These are phyloP conservation scores for Cyanocitta stelleri DNA, from an alignment of 2,113 vertebrate species.

Conservation along the genomic window DNA sequence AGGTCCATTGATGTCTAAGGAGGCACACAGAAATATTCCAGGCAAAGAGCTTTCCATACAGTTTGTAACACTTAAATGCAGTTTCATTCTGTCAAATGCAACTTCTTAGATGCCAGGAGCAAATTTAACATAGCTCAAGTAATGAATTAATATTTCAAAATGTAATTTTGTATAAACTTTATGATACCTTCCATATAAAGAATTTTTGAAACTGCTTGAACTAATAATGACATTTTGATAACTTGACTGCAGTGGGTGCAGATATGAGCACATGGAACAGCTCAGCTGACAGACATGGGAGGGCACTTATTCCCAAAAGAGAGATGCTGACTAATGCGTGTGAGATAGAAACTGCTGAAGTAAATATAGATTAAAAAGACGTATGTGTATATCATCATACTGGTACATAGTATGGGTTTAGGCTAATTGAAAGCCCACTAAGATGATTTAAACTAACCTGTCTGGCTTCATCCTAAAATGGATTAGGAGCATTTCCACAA, in stretches of 20 bases:
- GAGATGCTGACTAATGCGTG: background rate
- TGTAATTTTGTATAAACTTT: background rate
- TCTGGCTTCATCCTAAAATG: background rate
- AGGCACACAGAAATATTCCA: background rate
- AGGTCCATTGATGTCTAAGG: background rate
- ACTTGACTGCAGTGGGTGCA: background rate
- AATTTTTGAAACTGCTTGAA: background rate
- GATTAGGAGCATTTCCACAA: background rate
- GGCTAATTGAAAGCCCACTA: conserved; percentile 13
- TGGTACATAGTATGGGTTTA: background rate
- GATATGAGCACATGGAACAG: background rate
- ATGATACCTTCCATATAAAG: background rate
- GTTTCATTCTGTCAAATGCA: background rate
- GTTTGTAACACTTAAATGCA: background rate
- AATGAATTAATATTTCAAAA: background rate
- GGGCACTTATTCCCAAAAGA: background rate
- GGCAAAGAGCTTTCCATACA: background rate
- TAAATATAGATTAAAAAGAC: background rate
- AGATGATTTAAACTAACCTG: conserved; percentile 46
- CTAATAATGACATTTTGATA: background rate
- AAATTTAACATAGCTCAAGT: background rate
- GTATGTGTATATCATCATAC: background rate
- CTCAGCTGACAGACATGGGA: background rate
- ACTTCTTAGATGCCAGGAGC: background rate
- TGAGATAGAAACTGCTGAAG: background rate